Evolutionary conservation across 2,113 vertebrate species (phyloP).

Genomic region (Chaenogobius annularis): DNA sequence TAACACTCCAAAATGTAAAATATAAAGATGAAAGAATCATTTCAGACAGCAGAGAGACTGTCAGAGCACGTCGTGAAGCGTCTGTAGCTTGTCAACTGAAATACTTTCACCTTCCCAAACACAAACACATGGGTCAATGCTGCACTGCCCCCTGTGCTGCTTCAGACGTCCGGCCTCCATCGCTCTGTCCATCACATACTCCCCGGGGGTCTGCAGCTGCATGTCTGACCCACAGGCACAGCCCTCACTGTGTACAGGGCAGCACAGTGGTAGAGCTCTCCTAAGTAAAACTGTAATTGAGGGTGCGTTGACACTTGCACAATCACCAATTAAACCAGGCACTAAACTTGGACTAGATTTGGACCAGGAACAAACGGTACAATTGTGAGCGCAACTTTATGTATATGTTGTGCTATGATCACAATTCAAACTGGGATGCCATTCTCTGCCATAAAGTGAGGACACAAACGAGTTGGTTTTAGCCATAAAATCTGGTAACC

Average conservation of each 20-base stretch:
- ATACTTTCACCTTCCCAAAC: slow-evolving; percentile 53
- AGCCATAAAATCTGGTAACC: too few relatives aligned
- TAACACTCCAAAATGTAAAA: not conserved
- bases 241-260: not conserved
- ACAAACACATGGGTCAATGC: slow-evolving; percentile 54
- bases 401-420: too few relatives aligned
- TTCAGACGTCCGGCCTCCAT: slow-evolving; percentile 17
- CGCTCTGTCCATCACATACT: slow-evolving; percentile 33
- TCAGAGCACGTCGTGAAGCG: slow-evolving; percentile 21
- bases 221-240: slow-evolving; percentile 18
- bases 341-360: too few relatives aligned
- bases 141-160: slow-evolving; percentile 24
- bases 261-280: not conserved
- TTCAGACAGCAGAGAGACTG: not conserved
- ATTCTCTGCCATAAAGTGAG: not conserved
- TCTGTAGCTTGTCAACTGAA: slow-evolving; percentile 19
- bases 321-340: too few relatives aligned
- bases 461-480: not conserved
- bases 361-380: too few relatives aligned
- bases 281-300: too few relatives aligned
- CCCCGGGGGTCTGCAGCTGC: slow-evolving; percentile 37
- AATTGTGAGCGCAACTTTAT: too few relatives aligned
- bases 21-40: not conserved
- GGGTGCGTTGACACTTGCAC: too few relatives aligned
- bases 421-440: too few relatives aligned